Evolutionary conservation across 2,888 invertebrate species (phyloP).

Genomic region (Oegoconia quadripuncta): DNA sequence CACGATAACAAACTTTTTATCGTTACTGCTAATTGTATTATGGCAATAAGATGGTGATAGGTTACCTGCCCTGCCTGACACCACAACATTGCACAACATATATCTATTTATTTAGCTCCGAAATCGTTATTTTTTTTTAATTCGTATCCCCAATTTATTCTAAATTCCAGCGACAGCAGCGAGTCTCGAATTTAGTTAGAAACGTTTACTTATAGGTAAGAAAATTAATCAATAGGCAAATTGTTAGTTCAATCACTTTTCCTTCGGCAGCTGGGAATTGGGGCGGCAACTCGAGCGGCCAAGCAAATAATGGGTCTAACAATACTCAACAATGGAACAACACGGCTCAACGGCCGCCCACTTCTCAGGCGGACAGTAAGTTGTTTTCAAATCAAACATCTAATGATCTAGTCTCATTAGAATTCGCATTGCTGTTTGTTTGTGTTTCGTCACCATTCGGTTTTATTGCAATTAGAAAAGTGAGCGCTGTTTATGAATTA

Average conservation of each 20-base stretch:
- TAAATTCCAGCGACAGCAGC: no score
- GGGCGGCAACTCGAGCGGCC: conserved; percentile 69
- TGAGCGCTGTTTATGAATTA: no score
- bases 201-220: neutral
- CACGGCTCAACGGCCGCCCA: conserved; percentile 70
- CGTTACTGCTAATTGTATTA: no score
- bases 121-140: no score
- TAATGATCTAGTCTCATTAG: conserved; percentile 35
- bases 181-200: neutral
- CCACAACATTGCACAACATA: no score
- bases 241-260: conserved; percentile 21
- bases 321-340: conserved; percentile 76
- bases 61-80: no score
- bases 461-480: conserved; percentile 1
- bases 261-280: conserved; percentile 68
- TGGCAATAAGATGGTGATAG: no score
- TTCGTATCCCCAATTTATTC: no score
- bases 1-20: no score
- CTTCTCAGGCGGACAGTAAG: conserved; percentile 75
- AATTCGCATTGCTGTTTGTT: conserved; percentile 27
- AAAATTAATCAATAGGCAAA: conserved; percentile 1
- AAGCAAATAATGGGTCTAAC: conserved; percentile 65
- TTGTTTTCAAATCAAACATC: conserved; percentile 34
- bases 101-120: no score
- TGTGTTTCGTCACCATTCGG: conserved; percentile 25